A percentile compares a stretch with the other conserved stretches of the same genome.
Conservation (phyloP, 2,888 invertebrate species). For the Drosophila antonietae region DNA sequence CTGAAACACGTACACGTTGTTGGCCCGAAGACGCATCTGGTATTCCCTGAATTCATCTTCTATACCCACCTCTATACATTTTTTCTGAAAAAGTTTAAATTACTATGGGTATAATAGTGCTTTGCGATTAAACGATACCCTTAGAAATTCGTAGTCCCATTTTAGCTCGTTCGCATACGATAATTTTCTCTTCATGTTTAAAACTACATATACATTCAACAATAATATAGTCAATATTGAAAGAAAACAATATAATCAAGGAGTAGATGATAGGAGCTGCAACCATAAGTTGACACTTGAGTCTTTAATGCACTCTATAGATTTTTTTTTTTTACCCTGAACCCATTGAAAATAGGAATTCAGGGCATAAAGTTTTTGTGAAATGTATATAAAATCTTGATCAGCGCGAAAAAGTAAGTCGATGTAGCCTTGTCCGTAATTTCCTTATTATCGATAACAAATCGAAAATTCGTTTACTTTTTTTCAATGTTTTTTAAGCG, state of each 20-base stretch:
- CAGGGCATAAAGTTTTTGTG: no score
- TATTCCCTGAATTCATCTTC: slow-evolving; percentile 17
- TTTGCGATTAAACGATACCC: slow-evolving; percentile 21
- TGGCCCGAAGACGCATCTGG: slow-evolving; percentile 20
- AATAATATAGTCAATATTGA: not conserved
- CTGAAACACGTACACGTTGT: slow-evolving; percentile 37
- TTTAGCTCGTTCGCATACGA: slow-evolving; percentile 14
- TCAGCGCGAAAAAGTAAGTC: no score
- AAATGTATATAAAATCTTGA: no score
- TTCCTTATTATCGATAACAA: no score
- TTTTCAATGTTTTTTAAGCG: no score
- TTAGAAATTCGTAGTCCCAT: slow-evolving; percentile 32
- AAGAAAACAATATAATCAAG: not conserved
- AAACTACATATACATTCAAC: not conserved
- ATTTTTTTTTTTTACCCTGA: not conserved
- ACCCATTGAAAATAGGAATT: no score
- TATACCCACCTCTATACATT: slow-evolving; percentile 28
- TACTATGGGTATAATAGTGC: not conserved
- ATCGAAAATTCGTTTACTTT: no score
- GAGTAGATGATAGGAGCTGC: not conserved
- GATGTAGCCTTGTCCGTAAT: no score
- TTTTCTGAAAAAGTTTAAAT: slow-evolving; percentile 12
- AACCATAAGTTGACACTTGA: not conserved
- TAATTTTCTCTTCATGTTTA: slow-evolving; percentile 30
- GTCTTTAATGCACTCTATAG: not conserved